phyloP scores from a whole-genome alignment of 2,113 vertebrate genomes.

The Paracanthobrama guichenoti region DNA sequence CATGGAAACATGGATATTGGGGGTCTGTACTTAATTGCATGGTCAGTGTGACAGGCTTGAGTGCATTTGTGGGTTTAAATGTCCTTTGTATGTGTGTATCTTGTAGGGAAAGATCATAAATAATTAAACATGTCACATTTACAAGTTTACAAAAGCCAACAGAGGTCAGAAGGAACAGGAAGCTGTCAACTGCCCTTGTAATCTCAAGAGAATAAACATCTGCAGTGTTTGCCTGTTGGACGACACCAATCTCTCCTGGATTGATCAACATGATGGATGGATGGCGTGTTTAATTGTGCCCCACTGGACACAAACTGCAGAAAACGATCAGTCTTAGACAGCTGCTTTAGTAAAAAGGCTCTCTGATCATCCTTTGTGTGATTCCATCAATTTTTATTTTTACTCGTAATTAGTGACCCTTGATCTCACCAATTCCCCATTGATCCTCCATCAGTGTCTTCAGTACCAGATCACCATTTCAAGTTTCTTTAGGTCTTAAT shows the following conservation, averaged over 20 bases:
- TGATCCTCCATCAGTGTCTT: conserved; percentile 60
- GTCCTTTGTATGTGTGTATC: conserved; percentile 7
- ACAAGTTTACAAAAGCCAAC: conserved; percentile 43
- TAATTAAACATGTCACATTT: conserved; percentile 58
- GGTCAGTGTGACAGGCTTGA: neutral
- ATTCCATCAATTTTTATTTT: conserved; percentile 57
- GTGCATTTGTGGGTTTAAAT: conserved; percentile 18
- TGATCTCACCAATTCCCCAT: conserved; percentile 57
- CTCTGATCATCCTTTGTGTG: conserved; percentile 19
- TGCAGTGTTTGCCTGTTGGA: neutral
- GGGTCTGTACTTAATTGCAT: conserved; percentile 20
- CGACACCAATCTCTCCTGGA: conserved; percentile 15
- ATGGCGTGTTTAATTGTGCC: conserved; percentile 14
- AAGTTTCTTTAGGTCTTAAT: conserved; percentile 48
- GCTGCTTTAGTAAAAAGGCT: neutral
- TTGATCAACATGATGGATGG: conserved; percentile 38
- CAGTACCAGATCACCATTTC: conserved; percentile 5
- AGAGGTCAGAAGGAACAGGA: conserved; percentile 33
- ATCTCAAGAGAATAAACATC: conserved; percentile 14
- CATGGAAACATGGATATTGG: conserved; percentile 6
- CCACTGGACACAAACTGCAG: neutral
- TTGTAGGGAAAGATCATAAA: conserved; percentile 48
- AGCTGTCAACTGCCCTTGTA: neutral
- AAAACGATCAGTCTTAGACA: neutral
- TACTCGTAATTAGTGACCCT: conserved; percentile 62